Base-by-base conservation (phyloP, 2,113 vertebrate genomes). In the Pampusana beccarii region DNA sequence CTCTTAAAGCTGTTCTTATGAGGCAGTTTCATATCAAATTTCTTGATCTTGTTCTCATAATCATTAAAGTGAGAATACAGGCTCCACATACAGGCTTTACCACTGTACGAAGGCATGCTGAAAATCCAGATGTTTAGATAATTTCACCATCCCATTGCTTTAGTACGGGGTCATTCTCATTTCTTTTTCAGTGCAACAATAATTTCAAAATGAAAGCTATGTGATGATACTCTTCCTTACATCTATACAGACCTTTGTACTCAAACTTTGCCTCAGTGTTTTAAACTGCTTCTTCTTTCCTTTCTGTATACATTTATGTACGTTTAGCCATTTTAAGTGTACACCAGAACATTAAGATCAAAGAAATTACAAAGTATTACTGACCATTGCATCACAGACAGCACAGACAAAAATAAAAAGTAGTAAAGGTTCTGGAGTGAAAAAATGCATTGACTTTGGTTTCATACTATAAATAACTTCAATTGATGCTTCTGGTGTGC, bases 21-120 rank as follows among this genome's bases (percentile, higher is more conserved):
- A 88, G 67, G 33, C 86, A 78, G 42, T 70, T 88, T 93, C 34
- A 13, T 34, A 88, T 74, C 56, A 86, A 16, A 48, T 80, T 93
- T 92, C 82, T 95, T 86, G 56, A 34, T 92, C 64, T 88, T 81
- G 75, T 38, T 92, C 25, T 83, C 58, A 71, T 64, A 86, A 83
- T 53, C 42, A 53, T 74, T 88, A 48, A 80, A 88, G 44, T 40
- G 38, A 60, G 18, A 88, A 80, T 36, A 60, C 11, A 71, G 51
- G 33, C 38, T 79, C 38, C 1, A 1, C 23, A 38, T 80, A 80
- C 26, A 28, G 36, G n/a, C 33, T 57, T 60, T 78, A 33, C 38
- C 23, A 26, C 34, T 58, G 12, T 54, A 50, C 20, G 18, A 85
- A 79, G 6, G 15, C 23, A 36, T 54, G 50, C n/a, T 38, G 50